Conservation (phyloP, 53 echinoderm and acorn worm species). For the Hippasteria phrygiana region DNA sequence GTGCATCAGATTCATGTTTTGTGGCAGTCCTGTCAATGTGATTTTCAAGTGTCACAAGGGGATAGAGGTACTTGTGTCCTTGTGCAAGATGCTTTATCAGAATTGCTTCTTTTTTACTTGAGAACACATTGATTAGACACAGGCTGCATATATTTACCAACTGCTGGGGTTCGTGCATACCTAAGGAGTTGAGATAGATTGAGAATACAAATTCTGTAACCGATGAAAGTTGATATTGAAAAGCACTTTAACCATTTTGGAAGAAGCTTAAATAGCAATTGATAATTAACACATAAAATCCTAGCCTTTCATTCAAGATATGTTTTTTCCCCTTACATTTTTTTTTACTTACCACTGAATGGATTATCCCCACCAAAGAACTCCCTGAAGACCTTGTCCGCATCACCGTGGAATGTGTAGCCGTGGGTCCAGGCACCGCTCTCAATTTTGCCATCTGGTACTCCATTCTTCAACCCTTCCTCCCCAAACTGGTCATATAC, state of each 20-base stretch:
- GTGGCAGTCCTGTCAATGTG: not conserved
- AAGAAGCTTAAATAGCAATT: too few species aligned
- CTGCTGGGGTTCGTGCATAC: too few species aligned
- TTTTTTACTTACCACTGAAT: conserved; percentile 81
- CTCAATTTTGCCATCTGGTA: conserved; percentile 82
- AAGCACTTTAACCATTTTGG: too few species aligned
- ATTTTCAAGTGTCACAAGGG: too few species aligned
- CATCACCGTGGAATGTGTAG: conserved; percentile 96
- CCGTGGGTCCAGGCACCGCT: conserved; percentile 88
- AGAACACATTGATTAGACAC: too few species aligned
- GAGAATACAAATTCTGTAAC: too few species aligned
- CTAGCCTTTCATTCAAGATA: too few species aligned
- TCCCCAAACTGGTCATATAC: conserved; percentile 99
- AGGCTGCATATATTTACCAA: too few species aligned
- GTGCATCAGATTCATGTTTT: not conserved
- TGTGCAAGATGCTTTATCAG: not conserved
- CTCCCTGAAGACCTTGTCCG: conserved; percentile 92
- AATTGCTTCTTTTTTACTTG: not conserved
- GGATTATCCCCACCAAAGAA: conserved; percentile 99
- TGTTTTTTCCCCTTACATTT: not conserved
- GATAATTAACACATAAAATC: too few species aligned
- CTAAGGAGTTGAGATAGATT: too few species aligned
- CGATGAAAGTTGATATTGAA: too few species aligned
- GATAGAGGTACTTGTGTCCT: not conserved
- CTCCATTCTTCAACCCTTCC: conserved; percentile 97